Conservation (phyloP, 2,797 vertebrate genomes). For the Myotis myotis region DNA sequence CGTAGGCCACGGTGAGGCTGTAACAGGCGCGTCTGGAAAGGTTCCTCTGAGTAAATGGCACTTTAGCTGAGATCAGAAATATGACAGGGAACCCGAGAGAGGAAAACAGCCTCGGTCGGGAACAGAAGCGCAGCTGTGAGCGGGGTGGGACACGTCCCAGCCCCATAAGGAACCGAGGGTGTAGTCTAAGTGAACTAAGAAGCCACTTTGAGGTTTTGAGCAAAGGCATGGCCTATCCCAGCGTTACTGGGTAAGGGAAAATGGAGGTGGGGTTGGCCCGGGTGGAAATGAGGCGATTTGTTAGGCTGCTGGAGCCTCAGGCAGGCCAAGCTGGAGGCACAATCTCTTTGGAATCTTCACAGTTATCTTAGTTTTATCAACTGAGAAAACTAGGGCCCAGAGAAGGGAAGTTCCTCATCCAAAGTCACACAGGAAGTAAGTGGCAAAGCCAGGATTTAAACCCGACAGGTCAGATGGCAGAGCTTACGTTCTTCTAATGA, state of each 20-base stretch:
- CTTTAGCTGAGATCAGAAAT: neutral
- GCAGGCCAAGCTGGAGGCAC: neutral
- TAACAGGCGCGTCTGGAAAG: neutral
- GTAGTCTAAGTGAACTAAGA: neutral
- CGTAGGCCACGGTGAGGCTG: neutral
- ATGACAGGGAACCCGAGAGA: neutral
- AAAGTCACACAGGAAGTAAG: neutral
- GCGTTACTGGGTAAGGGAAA: neutral
- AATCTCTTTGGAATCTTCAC: neutral
- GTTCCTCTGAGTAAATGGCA: neutral
- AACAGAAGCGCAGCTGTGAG: neutral
- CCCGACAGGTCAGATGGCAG: neutral
- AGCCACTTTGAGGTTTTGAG: neutral
- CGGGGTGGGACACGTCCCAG: rapidly evolving
- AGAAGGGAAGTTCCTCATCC: neutral
- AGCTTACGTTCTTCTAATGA: neutral
- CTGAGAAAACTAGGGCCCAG: neutral
- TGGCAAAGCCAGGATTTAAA: neutral
- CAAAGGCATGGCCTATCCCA: neutral
- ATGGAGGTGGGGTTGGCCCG: neutral
- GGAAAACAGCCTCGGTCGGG: neutral
- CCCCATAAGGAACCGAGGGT: neutral
- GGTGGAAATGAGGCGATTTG: neutral
- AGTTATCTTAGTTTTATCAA: neutral
- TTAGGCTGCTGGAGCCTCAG: neutral